Evolutionary conservation across 2,113 vertebrate genomes (phyloP).

Genomic region (Heptranchias perlo): DNA sequence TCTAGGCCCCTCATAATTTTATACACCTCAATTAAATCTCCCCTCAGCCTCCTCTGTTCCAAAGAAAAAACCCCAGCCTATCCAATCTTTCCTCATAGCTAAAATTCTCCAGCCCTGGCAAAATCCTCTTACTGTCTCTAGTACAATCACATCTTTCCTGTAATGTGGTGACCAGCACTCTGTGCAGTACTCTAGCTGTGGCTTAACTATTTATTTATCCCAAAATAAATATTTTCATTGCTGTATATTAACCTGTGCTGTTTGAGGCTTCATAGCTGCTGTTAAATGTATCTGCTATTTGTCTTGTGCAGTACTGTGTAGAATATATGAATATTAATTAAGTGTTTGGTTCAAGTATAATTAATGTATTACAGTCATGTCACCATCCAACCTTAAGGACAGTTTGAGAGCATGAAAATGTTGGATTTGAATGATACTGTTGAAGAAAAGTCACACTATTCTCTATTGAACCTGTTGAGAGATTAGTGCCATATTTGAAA

Average conservation of each 20-base stretch:
- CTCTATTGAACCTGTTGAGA: neutral
- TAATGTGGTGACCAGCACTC: no score
- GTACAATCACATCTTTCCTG: neutral
- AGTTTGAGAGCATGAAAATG: neutral
- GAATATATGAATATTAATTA: neutral
- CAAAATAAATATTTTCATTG: conserved; percentile 17
- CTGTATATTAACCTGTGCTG: neutral
- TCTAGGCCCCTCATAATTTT: no score
- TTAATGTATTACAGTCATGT: neutral
- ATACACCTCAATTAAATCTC: no score
- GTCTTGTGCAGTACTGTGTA: neutral
- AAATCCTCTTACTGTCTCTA: no score
- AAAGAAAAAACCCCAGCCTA: no score
- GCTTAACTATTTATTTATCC: no score
- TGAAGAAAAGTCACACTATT: neutral
- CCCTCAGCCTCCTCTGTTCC: no score
- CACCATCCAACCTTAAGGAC: neutral
- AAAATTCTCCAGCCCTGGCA: no score
- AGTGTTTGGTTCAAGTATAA: neutral
- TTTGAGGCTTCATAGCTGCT: neutral
- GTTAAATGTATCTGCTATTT: neutral
- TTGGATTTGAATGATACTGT: neutral
- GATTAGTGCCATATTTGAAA: neutral
- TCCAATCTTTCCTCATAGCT: no score
- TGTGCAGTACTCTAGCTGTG: no score